Evolutionary conservation across 2,888 invertebrate species (phyloP), one percentile per base, ranked within the genome.

Genomic region (Leptinotarsa haldemani): DNA sequence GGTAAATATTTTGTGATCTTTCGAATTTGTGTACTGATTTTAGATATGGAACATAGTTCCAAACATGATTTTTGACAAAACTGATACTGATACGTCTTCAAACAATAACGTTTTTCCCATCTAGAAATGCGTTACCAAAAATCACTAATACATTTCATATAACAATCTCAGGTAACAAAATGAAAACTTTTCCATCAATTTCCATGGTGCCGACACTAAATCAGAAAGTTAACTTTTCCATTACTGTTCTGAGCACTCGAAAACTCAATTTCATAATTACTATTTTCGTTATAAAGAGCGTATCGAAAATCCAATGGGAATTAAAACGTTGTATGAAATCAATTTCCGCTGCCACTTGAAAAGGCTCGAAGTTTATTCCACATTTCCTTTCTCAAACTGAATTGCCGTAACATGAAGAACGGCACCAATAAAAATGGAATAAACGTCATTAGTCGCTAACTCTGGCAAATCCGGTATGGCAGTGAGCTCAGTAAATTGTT

Each of bases 331-430:
- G 73, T 75, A 69, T 52, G 69, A 71, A 75, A 75, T 75, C 73
- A 75, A 75, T 75, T 73, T 53, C 73, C 71, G 69, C 71, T 71
- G 65, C 68, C 71, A 69, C 71, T 71, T 74, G 69, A 74, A 72
- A 66, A 66, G 71, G 53, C 56, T 69, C 71, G 48, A 56, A 74
- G 69, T 74, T 74, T 69, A 65, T 74, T 74, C 65, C 68, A 74
- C 69, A 74, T 74, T 74, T 71, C 68, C 68, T 74, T 74, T 74
- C 68, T 68, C 48, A 30, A 68, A 71, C 65, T 30, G 53, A 67
- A 67, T 53, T 67, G 67, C 67, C 53, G 25, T 67, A 53, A 67
- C 66, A 52, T 52, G 50, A 66, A 52, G 53, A 30, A 53, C 20
- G 40, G 30, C 16, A 18, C 30, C 53, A 52, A 67, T 52, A 67